A percentile compares a stretch with the other conserved stretches of the same genome.
Conservation (phyloP, 2,113 vertebrate genomes). For the Rhineura floridana region DNA sequence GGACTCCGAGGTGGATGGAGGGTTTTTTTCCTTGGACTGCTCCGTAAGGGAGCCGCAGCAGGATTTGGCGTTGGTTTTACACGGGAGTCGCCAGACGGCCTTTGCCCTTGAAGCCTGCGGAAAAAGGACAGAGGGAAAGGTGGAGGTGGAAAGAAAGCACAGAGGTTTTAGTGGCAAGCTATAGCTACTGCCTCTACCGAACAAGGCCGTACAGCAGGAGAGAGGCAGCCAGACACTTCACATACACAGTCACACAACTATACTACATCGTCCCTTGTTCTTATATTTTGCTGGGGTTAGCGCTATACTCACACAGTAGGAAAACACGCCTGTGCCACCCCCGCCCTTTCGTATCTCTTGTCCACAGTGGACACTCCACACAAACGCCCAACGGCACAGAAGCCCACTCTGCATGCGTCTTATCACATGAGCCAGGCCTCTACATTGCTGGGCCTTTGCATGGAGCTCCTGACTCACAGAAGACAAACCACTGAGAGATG, state of each 20-base stretch:
- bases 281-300: not conserved
- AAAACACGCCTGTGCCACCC: too few relatives aligned
- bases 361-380: not conserved
- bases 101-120: slow-evolving; percentile 78
- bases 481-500: too few relatives aligned
- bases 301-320: not conserved
- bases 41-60: slow-evolving; percentile 62
- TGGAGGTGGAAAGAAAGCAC: not conserved
- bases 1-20: slow-evolving; percentile 69
- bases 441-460: not conserved
- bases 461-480: not conserved
- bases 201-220: not conserved
- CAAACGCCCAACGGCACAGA: not conserved
- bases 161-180: not conserved
- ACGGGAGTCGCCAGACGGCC: slow-evolving; percentile 63
- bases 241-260: not conserved
- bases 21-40: slow-evolving; percentile 76
- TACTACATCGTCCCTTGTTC: not conserved
- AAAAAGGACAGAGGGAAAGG: slow-evolving; percentile 25
- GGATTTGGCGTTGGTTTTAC: slow-evolving; percentile 63
- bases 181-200: rapidly evolving
- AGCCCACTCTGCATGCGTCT: not conserved
- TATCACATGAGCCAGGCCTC: not conserved
- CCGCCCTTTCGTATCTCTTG: not conserved
- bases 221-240: not conserved